Base-by-base conservation (phyloP, 2,113 vertebrate genomes). In the Nothocercus nigrocapillus region DNA sequence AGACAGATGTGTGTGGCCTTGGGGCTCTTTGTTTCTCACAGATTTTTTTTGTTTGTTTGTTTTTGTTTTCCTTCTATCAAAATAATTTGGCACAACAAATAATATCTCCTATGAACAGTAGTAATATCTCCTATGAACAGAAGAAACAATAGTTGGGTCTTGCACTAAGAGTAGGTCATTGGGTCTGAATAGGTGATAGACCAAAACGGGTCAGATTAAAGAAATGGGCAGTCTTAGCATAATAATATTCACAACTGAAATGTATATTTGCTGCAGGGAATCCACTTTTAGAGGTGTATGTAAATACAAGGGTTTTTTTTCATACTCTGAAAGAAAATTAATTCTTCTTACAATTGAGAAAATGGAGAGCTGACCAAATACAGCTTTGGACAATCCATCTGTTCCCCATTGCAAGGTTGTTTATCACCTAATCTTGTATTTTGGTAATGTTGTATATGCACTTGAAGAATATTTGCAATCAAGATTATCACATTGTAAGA, bases 1-100 rank as follows among this genome's bases (percentile, higher is more conserved):
- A 68, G 11, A 7, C 16, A 79, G 59, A 58, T 1, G 0, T 32
- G 16, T 16, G 12, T 2, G 8, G n/a, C 12, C n/a, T 59, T 56
- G 8, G 28, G 27, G 28, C 8, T 56, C 54, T 56, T 28, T 56
- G 28, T 30, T 56, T 62, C n/a, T 22, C n/a, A 38, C 36, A 28
- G n/a, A 11, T 25, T n/a, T n/a, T 70, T 19, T 16, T 53, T 53
- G 7, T 51, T 27, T 53, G 27, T 54, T 54, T 25, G 5, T n/a
- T 73, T 73, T 63, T 61, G 24, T 49, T 49, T 49, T 11, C 9
- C 19, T 47, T 22, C 49, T 49, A 9, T 49, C 49, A 49, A 74
- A 74, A 36, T 19, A 61, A 40, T 61, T 72, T 66, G 72, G 10
- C 13, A 74, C 82, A 51, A 24, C 20, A 49, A 49, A 49, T 49